Evolutionary conservation across 64 coral and sea anemone genomes (phyloP).

Genomic region (Trachythela sp.): DNA sequence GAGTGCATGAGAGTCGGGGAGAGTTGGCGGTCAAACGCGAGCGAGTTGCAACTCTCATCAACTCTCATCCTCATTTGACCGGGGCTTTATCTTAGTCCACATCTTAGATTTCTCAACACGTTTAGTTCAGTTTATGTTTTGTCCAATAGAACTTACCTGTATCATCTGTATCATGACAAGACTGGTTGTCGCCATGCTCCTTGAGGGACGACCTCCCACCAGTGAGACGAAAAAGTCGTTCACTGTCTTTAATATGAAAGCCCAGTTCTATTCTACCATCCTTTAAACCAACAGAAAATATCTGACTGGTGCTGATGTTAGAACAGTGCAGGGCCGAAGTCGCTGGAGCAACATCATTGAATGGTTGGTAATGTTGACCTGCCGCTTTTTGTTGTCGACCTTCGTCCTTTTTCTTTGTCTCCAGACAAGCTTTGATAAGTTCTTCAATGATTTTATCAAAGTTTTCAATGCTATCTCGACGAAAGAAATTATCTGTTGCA

Average conservation of each 20-base stretch:
- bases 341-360: not conserved
- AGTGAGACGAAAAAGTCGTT: not conserved
- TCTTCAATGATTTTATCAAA: conserved; percentile 1
- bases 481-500: not conserved
- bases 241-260: conserved; percentile 1
- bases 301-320: not conserved
- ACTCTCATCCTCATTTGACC: too few relatives aligned
- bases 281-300: not conserved
- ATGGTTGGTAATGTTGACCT: not conserved
- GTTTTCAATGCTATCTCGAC: not conserved
- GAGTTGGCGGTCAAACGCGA: too few relatives aligned
- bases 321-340: not conserved
- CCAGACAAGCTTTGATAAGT: not conserved
- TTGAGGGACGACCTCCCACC: not conserved
- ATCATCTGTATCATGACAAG: not conserved
- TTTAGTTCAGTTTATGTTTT: too few relatives aligned
- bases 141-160: too few relatives aligned
- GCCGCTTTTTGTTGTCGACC: not conserved
- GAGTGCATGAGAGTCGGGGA: too few relatives aligned
- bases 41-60: too few relatives aligned
- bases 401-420: not conserved
- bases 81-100: too few relatives aligned
- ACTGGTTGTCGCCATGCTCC: not conserved
- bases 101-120: too few relatives aligned
- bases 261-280: not conserved